These are phyloP conservation scores for Syngnathus typhle DNA, from an alignment of 2,113 vertebrate genomes.

Conservation along the genomic window DNA sequence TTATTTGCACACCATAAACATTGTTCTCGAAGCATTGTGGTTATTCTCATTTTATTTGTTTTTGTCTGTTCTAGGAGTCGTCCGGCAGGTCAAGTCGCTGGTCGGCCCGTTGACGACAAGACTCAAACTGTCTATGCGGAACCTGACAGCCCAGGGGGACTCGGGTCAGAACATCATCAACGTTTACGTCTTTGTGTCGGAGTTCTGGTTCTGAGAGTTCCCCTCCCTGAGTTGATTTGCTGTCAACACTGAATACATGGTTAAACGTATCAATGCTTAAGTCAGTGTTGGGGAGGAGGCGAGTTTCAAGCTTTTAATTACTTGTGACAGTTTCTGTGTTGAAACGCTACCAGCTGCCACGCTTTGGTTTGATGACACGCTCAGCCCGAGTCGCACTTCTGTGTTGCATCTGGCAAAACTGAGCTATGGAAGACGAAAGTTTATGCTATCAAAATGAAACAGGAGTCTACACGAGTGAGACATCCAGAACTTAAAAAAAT, in stretches of 20 bases:
- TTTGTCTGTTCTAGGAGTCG: constrained; percentile 76
- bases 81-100: constrained; percentile 85
- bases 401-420: constrained; percentile 14
- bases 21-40: too few relatives aligned
- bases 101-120: constrained; percentile 78
- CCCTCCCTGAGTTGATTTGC: constrained; percentile 7
- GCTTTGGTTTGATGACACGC: constrained; percentile 40
- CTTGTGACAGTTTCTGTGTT: constrained; percentile 34
- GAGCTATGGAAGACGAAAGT: constrained; percentile 24
- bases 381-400: constrained; percentile 23
- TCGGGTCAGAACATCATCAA: constrained; percentile 87
- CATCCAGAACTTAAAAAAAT: constrained; percentile 11
- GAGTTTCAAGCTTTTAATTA: constrained; percentile 11
- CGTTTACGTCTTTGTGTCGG: constrained; percentile 86
- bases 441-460: constrained; percentile 14
- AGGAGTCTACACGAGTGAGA: constrained; percentile 8
- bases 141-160: constrained; percentile 78
- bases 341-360: constrained; percentile 22
- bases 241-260: constrained; percentile 42
- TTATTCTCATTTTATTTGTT: neutral
- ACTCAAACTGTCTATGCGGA: constrained; percentile 91
- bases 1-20: too few relatives aligned
- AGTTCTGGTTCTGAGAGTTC: constrained; percentile 87
- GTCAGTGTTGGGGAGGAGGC: constrained; percentile 20
- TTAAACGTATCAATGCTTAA: constrained; percentile 15